phyloP scores from a whole-genome alignment of 2,113 vertebrate genomes.

The Heterocephalus glaber region DNA sequence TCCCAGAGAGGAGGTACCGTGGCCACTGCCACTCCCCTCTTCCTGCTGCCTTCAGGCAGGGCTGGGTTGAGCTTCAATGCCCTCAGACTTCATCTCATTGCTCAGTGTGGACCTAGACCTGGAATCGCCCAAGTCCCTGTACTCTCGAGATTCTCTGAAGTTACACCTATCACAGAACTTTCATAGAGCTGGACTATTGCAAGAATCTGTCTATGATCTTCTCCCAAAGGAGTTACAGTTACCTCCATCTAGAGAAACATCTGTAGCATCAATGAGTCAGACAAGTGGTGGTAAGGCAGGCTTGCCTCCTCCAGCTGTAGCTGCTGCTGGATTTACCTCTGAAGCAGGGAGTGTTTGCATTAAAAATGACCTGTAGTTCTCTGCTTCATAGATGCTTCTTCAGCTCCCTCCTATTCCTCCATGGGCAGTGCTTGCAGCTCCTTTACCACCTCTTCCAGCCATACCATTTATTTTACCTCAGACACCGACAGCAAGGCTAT shows the following conservation, averaged over 20 bases:
- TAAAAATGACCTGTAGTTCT: constrained; percentile 99
- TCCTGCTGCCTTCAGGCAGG: constrained; percentile 81
- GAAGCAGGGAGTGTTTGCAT: constrained; percentile 99
- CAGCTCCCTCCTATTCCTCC: constrained; percentile 97
- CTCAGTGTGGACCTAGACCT: constrained; percentile 95
- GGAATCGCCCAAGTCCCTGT: constrained; percentile 91
- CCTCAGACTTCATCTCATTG: constrained; percentile 96
- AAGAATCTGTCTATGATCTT: constrained; percentile 99
- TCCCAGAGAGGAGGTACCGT: constrained; percentile 79
- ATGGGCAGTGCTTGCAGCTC: constrained; percentile 98
- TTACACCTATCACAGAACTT: too few species aligned
- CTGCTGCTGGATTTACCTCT: constrained; percentile 99
- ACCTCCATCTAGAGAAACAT: constrained; percentile 90
- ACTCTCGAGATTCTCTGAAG: too few species aligned
- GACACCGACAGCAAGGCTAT: constrained; percentile 92
- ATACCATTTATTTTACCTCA: constrained; percentile 94
- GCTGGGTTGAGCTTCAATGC: constrained; percentile 92
- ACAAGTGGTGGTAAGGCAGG: constrained; percentile 96
- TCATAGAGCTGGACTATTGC: too few species aligned
- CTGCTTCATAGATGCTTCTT: constrained; percentile 99
- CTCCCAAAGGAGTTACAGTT: constrained; percentile 96
- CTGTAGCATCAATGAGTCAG: constrained; percentile 96
- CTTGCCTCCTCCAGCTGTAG: constrained; percentile 91
- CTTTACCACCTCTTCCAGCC: constrained; percentile 97
- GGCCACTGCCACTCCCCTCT: constrained; percentile 76